Evolutionary conservation across 2,113 vertebrate species (phyloP), one percentile per base, ranked within the genome.

Genomic region (Melanocharis versteri): DNA sequence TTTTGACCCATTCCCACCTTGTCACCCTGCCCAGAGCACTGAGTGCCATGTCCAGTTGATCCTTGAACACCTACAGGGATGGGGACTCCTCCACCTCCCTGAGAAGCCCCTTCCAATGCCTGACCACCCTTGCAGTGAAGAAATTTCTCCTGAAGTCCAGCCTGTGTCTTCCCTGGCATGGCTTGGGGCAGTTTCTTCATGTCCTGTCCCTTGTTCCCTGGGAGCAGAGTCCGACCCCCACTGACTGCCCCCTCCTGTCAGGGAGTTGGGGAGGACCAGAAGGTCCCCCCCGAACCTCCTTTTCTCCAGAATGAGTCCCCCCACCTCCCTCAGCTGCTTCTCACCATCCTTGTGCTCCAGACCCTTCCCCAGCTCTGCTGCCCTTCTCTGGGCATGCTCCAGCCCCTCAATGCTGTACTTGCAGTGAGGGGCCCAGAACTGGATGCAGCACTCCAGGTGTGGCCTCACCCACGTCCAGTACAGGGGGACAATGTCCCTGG

Each of bases 211-310:
- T 28, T 30, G 24, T 45, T 75, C 12, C 24, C 20, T 60, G 39
- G 28, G 53, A 40, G 16, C 28, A 27, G 24, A 40, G 6, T 23
- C n/a, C 0, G 0, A 40, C 6, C 24, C 4, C 13, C 11, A 1
- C 14, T 6, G 15, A 39, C 20, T 60, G 20, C 0, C 5, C 6
- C 16, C 13, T 68, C 39, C 20, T 54, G 11, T 53, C 24, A 76
- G n/a, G 44, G 39, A 61, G 6, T 15, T 83, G n/a, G 8, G 18
- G 3, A 45, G 39, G 61, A 2, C 10, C 5, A 76, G 30, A 22
- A 31, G 45, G 17, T 18, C 8, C 30, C 61, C 13, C 24, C 17
- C 21, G 45, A 60, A 6, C 20, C 53, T 75, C 24, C 47, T 68
- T 40, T 68, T 31, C 47, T 83, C n/a, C 69, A 73, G 45, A 13